Conservation (phyloP, 2,113 vertebrate species). For the Psittacus erithacus region DNA sequence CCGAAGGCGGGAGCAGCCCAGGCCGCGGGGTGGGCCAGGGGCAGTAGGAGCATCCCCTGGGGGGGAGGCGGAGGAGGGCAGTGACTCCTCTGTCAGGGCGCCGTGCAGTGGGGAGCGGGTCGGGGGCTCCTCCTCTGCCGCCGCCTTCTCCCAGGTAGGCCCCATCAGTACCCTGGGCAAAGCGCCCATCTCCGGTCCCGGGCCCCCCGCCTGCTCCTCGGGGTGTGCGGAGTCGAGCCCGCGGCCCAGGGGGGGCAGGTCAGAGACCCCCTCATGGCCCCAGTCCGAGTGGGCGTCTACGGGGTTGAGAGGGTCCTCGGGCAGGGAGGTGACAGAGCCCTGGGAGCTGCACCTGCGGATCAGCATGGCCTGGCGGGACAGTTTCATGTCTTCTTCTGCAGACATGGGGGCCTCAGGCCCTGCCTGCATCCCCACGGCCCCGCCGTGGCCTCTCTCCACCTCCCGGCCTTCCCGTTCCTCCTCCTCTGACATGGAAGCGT, state of each 20-base stretch:
- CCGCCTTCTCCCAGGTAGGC: conserved; percentile 37
- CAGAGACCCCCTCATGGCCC: conserved; percentile 11
- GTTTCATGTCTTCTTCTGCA: conserved; percentile 27
- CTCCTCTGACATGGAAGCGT: conserved; percentile 62
- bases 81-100: conserved; percentile 58
- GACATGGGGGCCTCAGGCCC: not conserved
- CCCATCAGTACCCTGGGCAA: conserved; percentile 53
- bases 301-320: conserved; percentile 55
- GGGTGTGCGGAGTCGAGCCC: conserved; percentile 24
- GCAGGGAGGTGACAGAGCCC: conserved; percentile 60
- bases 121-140: conserved; percentile 15
- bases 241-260: conserved; percentile 19
- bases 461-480: conserved; percentile 59
- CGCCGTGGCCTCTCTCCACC: not conserved
- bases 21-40: not conserved
- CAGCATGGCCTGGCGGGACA: conserved; percentile 50
- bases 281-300: conserved; percentile 51
- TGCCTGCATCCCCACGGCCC: not conserved
- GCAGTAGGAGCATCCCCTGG: not conserved
- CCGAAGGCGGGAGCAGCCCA: conserved; percentile 36
- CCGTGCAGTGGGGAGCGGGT: conserved; percentile 43
- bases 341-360: conserved; percentile 57
- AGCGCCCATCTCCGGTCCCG: conserved; percentile 3
- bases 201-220: conserved; percentile 45
- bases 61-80: conserved; percentile 57